Base-by-base conservation (phyloP, 2,888 invertebrate species). In the Cordylochernes scorpioides region DNA sequence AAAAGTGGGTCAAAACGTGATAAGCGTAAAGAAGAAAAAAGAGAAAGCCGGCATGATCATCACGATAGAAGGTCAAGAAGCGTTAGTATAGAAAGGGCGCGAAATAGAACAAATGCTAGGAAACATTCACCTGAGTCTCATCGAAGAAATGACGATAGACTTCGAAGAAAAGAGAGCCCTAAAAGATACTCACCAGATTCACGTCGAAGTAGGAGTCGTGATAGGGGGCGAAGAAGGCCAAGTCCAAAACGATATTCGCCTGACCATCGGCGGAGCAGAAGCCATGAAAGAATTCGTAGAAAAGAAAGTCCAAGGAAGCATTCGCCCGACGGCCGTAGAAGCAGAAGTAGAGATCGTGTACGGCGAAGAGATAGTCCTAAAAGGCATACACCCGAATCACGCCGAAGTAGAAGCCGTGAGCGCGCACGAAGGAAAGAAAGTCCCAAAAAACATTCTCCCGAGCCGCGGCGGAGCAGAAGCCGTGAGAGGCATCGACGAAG, bases 281-380 rank as follows among this genome's bases (percentile, higher is more conserved):
- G 35, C 27, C 15, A 19, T 32, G 7, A 37, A 29, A 13, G 34
- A 28, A 29, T 17, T 9, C 19, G 28, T 9, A 33, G 24, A 27
- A 19, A 21, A 15, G 15, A 28, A 14, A 28, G 15, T 17, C 15
- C 33, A 12, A 17, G 16, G 14, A 27, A 26, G 10, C 29, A 33
- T 10, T 31, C 31, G 24, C 29, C 26, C 14, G 29, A 35, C 17
- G 34, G 35, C 18, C 29, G 32, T 28, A 35, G 31, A 5, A 29
- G 30, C 18, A 33, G 36, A 17, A 37, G 40, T 18, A 25, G 36
- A 16, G 37, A 36, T 25, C 36, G 39, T 21, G 39, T 45, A 25
- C 42, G 42, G 10, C 37, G 36, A 29, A 29, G 39, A 18, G 38
- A 40, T 25, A 38, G 41, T n/a, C 34, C 34, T 25, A 34, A 37